These are phyloP conservation scores for Macaria notata DNA, from an alignment of 2,888 invertebrate genomes.

Conservation along the genomic window DNA sequence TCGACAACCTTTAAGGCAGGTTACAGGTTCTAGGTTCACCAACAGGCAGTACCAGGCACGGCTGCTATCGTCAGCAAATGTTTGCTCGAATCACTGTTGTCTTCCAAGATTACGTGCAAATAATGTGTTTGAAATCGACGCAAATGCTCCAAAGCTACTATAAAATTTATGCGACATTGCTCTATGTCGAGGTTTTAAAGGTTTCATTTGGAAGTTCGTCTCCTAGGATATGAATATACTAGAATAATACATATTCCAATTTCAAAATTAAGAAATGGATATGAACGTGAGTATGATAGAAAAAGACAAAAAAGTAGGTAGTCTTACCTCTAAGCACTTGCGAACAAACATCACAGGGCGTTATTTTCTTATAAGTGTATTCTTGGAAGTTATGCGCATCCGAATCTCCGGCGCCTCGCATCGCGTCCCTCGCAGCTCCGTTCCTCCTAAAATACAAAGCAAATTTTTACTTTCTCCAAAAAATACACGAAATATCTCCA, in stretches of 20 bases:
- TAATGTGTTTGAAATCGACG: conserved; percentile 21
- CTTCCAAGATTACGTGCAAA: conserved; percentile 25
- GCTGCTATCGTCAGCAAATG: conserved; percentile 28
- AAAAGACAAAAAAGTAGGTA: too few relatives aligned
- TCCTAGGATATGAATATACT: too few relatives aligned
- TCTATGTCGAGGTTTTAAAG: too few relatives aligned
- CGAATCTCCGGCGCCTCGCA: conserved; percentile 83
- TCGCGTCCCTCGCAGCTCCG: conserved; percentile 85
- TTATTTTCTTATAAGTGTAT: conserved; percentile 97
- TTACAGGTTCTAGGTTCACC: conserved; percentile 21
- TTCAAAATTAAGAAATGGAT: too few relatives aligned
- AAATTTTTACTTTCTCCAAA: conserved; percentile 26
- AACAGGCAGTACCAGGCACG: conserved; percentile 37
- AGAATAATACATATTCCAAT: too few relatives aligned
- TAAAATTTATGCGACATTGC: neutral
- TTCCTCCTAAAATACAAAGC: conserved; percentile 84
- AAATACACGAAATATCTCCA: conserved; percentile 16
- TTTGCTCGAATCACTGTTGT: conserved; percentile 29
- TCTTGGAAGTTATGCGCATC: conserved; percentile 95
- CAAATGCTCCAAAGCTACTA: conserved; percentile 1
- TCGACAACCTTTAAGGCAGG: conserved; percentile 10
- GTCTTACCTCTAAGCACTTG: conserved; percentile 92
- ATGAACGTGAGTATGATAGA: too few relatives aligned
- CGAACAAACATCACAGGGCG: conserved; percentile 96
- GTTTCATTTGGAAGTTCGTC: too few relatives aligned